These are phyloP conservation scores for Unio delphinus DNA, from an alignment of 2,888 invertebrate species.

Conservation along the genomic window DNA sequence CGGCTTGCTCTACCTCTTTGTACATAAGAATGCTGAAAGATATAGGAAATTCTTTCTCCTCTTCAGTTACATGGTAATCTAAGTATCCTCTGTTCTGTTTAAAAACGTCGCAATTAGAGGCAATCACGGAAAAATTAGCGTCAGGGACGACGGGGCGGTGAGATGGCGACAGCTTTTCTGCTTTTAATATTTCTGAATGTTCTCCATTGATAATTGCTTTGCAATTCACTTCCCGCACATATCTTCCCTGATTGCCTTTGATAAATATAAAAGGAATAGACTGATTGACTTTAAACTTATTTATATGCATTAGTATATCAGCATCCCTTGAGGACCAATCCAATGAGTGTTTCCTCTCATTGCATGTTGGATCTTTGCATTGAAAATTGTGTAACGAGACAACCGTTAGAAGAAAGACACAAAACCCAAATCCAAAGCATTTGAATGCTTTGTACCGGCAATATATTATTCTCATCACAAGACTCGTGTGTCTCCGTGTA, in stretches of 20 bases:
- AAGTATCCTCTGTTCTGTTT: conserved; percentile 35
- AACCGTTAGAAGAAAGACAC: too few species aligned
- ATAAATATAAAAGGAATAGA: too few species aligned
- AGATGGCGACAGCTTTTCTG: conserved; percentile 18
- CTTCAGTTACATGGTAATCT: conserved; percentile 16
- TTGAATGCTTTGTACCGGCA: too few species aligned
- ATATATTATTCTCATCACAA: too few species aligned
- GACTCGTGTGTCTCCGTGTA: too few species aligned
- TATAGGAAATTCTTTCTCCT: conserved; percentile 58
- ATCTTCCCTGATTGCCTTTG: conserved; percentile 1
- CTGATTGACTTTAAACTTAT: too few species aligned
- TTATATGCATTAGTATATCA: too few species aligned
- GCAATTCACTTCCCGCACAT: conserved; percentile 42
- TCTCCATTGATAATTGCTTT: conserved; percentile 43
- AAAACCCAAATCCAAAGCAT: too few species aligned
- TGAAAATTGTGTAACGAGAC: too few species aligned
- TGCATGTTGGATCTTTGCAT: too few species aligned
- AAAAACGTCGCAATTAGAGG: conserved; percentile 49
- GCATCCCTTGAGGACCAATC: too few species aligned
- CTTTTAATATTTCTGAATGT: conserved; percentile 40
- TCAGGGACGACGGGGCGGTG: conserved; percentile 37
- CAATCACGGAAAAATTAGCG: conserved; percentile 39
- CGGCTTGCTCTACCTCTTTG: conserved; percentile 60
- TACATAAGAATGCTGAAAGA: conserved; percentile 65
- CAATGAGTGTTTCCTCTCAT: too few species aligned